These are phyloP conservation scores for Sander lucioperca DNA, from an alignment of 2,113 vertebrate genomes.

Conservation along the genomic window DNA sequence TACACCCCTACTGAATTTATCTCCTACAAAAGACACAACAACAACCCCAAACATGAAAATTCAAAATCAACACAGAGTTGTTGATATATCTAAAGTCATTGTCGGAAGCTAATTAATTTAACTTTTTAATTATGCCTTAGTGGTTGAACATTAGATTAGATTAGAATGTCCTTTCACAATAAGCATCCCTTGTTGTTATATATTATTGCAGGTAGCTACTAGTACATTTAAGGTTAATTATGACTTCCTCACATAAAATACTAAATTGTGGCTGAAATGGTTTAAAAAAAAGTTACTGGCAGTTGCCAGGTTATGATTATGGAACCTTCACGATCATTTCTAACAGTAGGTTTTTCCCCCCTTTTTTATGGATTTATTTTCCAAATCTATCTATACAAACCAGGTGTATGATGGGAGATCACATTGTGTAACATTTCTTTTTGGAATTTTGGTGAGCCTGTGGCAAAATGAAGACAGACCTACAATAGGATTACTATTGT, in stretches of 20 bases:
- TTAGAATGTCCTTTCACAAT: no score
- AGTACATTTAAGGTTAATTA: neutral
- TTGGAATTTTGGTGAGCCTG: conserved; percentile 1
- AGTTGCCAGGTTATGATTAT: neutral
- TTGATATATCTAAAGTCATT: no score
- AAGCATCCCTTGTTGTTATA: no score
- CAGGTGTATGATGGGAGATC: conserved; percentile 5
- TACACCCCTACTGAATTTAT: no score
- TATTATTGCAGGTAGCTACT: no score
- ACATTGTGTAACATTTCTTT: conserved; percentile 5
- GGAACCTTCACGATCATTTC: neutral
- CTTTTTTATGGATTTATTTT: neutral
- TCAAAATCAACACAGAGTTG: no score
- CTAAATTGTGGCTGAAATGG: neutral
- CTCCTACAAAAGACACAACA: no score
- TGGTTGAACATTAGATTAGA: no score
- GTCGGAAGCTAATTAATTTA: no score
- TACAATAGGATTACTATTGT: neutral
- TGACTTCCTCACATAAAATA: neutral
- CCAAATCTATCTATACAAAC: neutral
- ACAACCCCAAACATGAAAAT: no score
- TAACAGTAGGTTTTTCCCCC: neutral
- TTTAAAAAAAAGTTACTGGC: neutral
- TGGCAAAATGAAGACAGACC: conserved; percentile 5
- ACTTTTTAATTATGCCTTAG: no score